Base-by-base conservation (phyloP, 1,140 invertebrate genomes). In the Eriocheir sinensis region DNA sequence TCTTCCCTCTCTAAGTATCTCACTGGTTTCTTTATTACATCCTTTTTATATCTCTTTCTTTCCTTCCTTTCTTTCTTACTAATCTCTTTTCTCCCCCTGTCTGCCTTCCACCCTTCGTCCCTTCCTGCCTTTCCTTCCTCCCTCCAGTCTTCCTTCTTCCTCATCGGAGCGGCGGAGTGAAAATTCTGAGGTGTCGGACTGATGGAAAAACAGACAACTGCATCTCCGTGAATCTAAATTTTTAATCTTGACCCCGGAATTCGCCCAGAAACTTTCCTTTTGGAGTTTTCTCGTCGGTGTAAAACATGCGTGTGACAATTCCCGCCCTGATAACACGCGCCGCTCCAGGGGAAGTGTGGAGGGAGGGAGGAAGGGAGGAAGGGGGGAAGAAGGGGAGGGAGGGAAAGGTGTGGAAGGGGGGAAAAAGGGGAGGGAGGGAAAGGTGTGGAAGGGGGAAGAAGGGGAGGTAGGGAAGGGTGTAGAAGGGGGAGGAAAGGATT, bases 231-330 rank as follows among this genome's bases (percentile, higher is more conserved):
- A 72, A 72, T 72, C 21, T 72, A 72, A 12, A 72, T 72, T 72
- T 72, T 72, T 72, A 72, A 72, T 72, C 60, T 72, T 72, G 27
- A 72, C 60, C 60, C 60, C n/a, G n/a, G 60, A 72, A 72, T 72
- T 72, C 27, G 21, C 27, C 4, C 21, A 72, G 60, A 72, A 72
- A 72, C 21, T 72, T 72, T 48, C 15, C 4, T 48, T 48, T 48
- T 21, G 60, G 60, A 72, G 21, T 72, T 72, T 72, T 72, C 60
- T 72, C 60, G 60, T 72, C 9, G n/a, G 12, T 72, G 60, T 72
- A 72, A 72, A 72, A 27, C 60, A 72, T 21, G 60, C 27, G 60
- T 72, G 27, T n/a, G 60, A 72, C 60, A 72, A n/a, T 72, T 72
- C n/a, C 60, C 60, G 4, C 60, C 17, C 21, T 72, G 21, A 72